Evolutionary conservation across 1,140 invertebrate species (phyloP).

Genomic region (Saccostrea glomerata): DNA sequence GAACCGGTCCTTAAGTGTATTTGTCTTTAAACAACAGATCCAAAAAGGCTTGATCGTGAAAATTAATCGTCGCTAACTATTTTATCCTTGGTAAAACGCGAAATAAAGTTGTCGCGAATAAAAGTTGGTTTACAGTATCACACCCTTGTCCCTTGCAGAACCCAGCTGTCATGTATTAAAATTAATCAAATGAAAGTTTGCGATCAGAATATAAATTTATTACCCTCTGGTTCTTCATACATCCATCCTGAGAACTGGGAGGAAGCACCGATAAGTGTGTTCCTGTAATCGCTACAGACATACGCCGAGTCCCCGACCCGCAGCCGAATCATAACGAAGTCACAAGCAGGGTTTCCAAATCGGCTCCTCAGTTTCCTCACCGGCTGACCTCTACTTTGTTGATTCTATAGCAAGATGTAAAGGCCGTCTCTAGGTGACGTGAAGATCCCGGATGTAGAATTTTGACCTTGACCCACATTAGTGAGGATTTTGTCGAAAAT

Average conservation of each 20-base stretch:
- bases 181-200: too few relatives aligned
- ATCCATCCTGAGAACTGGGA: constrained; percentile 13
- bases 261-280: not conserved
- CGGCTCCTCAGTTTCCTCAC: not conserved
- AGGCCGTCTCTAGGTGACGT: not conserved
- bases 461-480: not conserved
- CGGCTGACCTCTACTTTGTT: not conserved
- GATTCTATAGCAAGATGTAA: not conserved
- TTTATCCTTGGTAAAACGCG: too few relatives aligned
- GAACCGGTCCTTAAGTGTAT: too few relatives aligned
- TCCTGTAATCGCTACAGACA: not conserved
- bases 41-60: too few relatives aligned
- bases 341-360: not conserved
- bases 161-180: too few relatives aligned
- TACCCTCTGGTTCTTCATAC: not conserved
- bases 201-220: not conserved
- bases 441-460: constrained; percentile 19
- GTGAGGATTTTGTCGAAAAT: not conserved
- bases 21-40: too few relatives aligned
- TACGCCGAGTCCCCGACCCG: not conserved
- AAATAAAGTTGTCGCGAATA: too few relatives aligned
- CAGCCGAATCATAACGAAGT: not conserved
- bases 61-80: too few relatives aligned
- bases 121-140: too few relatives aligned
- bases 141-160: too few relatives aligned